Evolutionary conservation across 2,888 invertebrate species (phyloP), one percentile per base, ranked within the genome.

Genomic region (Abscondita cerata): DNA sequence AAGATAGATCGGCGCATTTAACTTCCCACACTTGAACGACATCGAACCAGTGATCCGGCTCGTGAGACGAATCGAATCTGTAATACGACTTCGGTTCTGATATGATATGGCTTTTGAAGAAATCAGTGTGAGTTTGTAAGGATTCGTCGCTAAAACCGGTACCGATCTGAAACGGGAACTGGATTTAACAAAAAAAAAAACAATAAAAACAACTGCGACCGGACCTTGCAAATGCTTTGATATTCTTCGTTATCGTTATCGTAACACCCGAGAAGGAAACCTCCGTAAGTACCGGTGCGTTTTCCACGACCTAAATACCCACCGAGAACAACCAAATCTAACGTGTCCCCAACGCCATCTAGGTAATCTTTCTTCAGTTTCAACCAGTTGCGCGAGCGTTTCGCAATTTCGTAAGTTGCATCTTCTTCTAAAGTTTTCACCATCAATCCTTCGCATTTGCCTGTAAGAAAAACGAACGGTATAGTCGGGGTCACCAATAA

Each of bases 401-500:
- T 93, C 0, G 98, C 98, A 71, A 99, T 98, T 84, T 99, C 98
- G 81, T 99, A 99, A 0, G 93, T 91, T 0, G 98, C 95, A 73
- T 93, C 90, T 25, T 89, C 88, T 70, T 90, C 87, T 52, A 99
- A 82, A 0, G 97, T 95, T 84, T 99, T 99, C 5, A 99, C 95
- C 98, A 99, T 99, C 58, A 99, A 84, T 1, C 99, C 99, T 83
- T 99, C 99, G 81, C 99, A 99, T 76, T 96, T 96, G n/a, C n/a
- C n/a, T n/a, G n/a, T n/a, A n/a, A n/a, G 54, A 93, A n/a, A n/a
- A n/a, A n/a, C n/a, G n/a, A n/a, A n/a, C n/a, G n/a, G n/a, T n/a
- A n/a, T n/a, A n/a, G n/a, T n/a, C n/a, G n/a, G n/a, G n/a, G n/a
- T n/a, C n/a, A n/a, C n/a, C n/a, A n/a, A n/a, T n/a, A n/a, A n/a